phyloP scores from a whole-genome alignment of 2,888 invertebrate genomes.

The Melolontha melolontha region DNA sequence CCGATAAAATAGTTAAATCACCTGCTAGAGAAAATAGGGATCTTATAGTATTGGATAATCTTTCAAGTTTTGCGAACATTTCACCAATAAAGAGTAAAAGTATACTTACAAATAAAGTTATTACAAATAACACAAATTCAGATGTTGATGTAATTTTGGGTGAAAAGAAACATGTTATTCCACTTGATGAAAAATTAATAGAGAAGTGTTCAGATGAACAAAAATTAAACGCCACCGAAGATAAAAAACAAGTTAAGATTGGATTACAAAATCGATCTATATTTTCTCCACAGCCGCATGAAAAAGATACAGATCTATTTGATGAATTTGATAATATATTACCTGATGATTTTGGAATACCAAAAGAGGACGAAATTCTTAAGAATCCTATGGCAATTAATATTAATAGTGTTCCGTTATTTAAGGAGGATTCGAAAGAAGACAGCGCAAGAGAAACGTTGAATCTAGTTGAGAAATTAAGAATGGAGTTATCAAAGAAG shows the following conservation, averaged over 20 bases:
- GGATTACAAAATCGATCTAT: conserved; percentile 71
- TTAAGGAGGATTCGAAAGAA: conserved; percentile 84
- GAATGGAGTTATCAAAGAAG: conserved; percentile 79
- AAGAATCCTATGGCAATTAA: conserved; percentile 73
- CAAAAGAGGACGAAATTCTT: conserved; percentile 71
- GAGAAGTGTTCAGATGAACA: conserved; percentile 24
- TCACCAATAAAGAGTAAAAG: conserved; percentile 25
- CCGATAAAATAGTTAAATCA: conserved; percentile 40
- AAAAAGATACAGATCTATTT: conserved; percentile 70
- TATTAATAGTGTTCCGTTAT: conserved; percentile 73
- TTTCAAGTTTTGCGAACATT: conserved; percentile 4
- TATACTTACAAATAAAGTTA: conserved; percentile 48
- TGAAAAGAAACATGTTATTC: conserved; percentile 7
- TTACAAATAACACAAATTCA: conserved; percentile 46
- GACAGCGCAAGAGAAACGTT: conserved; percentile 86
- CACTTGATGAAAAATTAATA: conserved; percentile 21
- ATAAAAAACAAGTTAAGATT: conserved; percentile 30
- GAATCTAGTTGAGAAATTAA: conserved; percentile 85
- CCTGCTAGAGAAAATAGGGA: conserved; percentile 45
- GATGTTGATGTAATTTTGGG: conserved; percentile 3
- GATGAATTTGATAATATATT: conserved; percentile 70
- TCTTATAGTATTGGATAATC: conserved; percentile 1
- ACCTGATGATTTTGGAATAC: conserved; percentile 74
- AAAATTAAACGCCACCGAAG: conserved; percentile 16
- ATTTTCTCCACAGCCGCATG: conserved; percentile 78